A percentile compares a stretch with the other conserved stretches of the same genome.
These are phyloP conservation scores for Lycophotia porphyrea DNA, from an alignment of 2,888 invertebrate species.

Conservation along the genomic window DNA sequence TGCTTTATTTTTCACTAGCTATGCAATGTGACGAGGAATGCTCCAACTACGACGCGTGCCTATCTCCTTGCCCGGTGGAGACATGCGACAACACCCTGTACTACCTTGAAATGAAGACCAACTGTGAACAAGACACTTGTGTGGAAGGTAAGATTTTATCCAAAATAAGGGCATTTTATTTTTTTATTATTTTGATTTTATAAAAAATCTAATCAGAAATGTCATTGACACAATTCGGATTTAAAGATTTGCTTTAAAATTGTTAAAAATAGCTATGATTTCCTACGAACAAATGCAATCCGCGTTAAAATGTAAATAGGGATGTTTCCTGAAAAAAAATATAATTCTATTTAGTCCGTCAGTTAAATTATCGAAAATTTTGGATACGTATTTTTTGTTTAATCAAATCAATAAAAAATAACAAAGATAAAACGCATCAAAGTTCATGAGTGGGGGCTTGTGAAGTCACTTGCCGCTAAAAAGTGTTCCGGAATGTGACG, in stretches of 20 bases:
- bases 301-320: background rate
- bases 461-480: too few relatives aligned
- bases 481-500: too few relatives aligned
- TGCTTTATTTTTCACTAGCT: slow-evolving; percentile 87
- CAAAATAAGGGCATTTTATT: too few relatives aligned
- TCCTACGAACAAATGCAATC: background rate
- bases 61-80: slow-evolving; percentile 95
- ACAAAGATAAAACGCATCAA: too few relatives aligned
- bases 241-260: background rate
- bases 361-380: too few relatives aligned
- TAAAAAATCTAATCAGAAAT: background rate
- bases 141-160: slow-evolving; percentile 92
- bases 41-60: slow-evolving; percentile 94
- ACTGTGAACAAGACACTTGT: slow-evolving; percentile 94
- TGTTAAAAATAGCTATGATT: background rate
- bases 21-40: slow-evolving; percentile 97
- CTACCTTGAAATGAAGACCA: slow-evolving; percentile 91
- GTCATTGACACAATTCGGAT: background rate
- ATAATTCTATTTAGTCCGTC: too few relatives aligned
- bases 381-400: too few relatives aligned
- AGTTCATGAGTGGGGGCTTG: too few relatives aligned
- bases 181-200: too few relatives aligned
- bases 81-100: slow-evolving; percentile 95
- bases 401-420: too few relatives aligned
- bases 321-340: too few relatives aligned